Conservation (phyloP, 2,888 invertebrate genomes). For the Pristionchus arcanus region DNA sequence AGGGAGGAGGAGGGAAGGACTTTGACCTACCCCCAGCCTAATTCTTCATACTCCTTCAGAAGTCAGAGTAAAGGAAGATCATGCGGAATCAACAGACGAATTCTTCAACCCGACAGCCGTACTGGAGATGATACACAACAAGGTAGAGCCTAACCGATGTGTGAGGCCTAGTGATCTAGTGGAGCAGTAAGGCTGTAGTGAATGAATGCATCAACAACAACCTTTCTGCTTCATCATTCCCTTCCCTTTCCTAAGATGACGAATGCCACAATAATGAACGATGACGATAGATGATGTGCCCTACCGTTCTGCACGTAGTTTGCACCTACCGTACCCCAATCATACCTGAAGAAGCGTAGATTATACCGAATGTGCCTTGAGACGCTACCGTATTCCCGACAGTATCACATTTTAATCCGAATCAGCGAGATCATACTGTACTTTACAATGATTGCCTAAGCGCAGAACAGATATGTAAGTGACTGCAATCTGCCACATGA, state of each 20-base stretch:
- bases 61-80: background rate
- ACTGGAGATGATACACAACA: no score
- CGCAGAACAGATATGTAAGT: no score
- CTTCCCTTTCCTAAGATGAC: background rate
- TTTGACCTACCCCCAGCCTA: conserved; percentile 29
- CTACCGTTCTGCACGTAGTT: background rate
- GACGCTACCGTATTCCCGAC: no score
- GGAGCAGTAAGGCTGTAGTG: background rate
- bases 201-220: conserved; percentile 14
- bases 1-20: conserved; percentile 17
- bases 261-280: background rate
- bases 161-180: background rate
- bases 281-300: background rate
- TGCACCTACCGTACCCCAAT: background rate
- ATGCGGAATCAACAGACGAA: no score
- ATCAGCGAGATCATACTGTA: no score
- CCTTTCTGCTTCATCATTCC: background rate
- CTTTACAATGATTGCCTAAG: no score
- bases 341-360: no score
- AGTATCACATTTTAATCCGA: no score
- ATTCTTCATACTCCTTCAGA: background rate
- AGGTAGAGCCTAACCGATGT: background rate
- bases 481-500: no score
- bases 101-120: no score
- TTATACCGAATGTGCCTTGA: no score